phyloP scores from a whole-genome alignment of 2,797 vertebrate species.

The Coranthus polyacanthus region DNA sequence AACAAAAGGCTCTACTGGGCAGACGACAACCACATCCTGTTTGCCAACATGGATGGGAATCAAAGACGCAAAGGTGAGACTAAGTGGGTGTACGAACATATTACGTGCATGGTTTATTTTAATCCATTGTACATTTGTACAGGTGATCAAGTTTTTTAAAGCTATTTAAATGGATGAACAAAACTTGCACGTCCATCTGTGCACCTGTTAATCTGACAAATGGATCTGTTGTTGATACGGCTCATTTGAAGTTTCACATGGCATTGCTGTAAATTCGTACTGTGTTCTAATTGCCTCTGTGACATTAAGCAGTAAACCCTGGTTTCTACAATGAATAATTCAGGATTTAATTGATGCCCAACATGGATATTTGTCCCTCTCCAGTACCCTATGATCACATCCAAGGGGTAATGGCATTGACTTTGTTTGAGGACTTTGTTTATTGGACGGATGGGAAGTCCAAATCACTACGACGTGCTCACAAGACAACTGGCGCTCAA shows the following conservation, averaged over 20 bases:
- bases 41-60: constrained; percentile 95
- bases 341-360: neutral
- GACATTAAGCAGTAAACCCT: neutral
- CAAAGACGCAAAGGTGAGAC: constrained; percentile 92
- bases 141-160: too few species aligned
- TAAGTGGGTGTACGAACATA: too few species aligned
- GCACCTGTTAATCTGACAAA: neutral
- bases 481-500: constrained; percentile 94
- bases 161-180: too few species aligned
- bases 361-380: constrained; percentile 63
- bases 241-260: neutral
- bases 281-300: neutral
- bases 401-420: constrained; percentile 96
- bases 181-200: too few species aligned
- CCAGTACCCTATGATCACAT: constrained; percentile 96
- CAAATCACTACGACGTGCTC: constrained; percentile 95
- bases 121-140: too few species aligned
- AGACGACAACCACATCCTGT: constrained; percentile 96
- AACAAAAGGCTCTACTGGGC: constrained; percentile 97
- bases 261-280: neutral
- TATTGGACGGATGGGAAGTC: constrained; percentile 99
- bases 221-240: neutral
- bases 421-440: constrained; percentile 97
- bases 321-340: constrained; percentile 2
- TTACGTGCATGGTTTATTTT: too few species aligned